Base-by-base conservation (phyloP, 2,113 vertebrate genomes). In the human region DNA sequence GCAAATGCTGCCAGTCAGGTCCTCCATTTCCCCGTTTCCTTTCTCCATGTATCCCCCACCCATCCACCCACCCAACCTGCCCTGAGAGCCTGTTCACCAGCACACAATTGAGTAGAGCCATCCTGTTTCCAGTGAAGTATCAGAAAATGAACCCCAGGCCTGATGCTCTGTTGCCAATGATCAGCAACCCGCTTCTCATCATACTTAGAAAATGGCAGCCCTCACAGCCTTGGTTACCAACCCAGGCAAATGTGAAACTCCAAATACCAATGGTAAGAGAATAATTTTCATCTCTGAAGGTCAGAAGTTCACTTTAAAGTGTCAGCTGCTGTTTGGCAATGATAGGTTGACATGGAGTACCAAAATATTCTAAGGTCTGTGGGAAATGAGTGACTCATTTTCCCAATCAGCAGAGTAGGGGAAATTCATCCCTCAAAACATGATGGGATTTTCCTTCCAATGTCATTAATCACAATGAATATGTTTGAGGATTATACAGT, bases 351-450 rank as follows among this genome's bases (percentile, higher is more conserved):
- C 90, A 57, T 7, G 38, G 35, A 80, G 27, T 25, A 64, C 57
- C 90, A 78, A 93, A 82, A 93, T 96, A 80, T 87, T 76, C 78
- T 72, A 30, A 96, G 52, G 45, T 85, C 52, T 18, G 55, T 76
- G 85, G 94, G 86, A 96, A 92, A 14, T n/a, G 12, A 82, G 61
- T 95, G 94, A 96, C 88, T 97, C 97, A 84, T 64, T 94, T 80
- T 92, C n/a, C 64, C 30, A 14, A 50, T 81, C 72, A 75, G 68
- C 50, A 86, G 50, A 89, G 45, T n/a, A 13, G 94, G 18, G 59
- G 27, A 50, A 81, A 80, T 30, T 93, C 57, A 91, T 55, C 14
- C 48, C 73, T 95, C 68, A 48, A 93, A 92, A 83, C 35, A 52
- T 22, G 61, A 55, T n/a, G 68, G 38, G 73, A 90, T 68, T 97